Evolutionary conservation across 2,888 invertebrate genomes (phyloP).

Genomic region (Hypercompe scribonia): DNA sequence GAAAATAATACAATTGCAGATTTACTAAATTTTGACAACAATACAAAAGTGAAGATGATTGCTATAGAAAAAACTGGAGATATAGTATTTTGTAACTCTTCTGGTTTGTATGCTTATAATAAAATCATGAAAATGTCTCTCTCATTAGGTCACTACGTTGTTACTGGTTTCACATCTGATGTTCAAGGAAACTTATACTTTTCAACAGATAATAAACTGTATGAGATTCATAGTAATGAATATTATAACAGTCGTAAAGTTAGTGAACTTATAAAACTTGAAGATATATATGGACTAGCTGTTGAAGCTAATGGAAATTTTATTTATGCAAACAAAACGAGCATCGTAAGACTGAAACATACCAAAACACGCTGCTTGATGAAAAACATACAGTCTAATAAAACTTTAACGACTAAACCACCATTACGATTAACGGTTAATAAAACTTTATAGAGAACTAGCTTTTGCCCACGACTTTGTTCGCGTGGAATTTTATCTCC

Average conservation of each 20-base stretch:
- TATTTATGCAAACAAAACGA: slow-evolving; percentile 4
- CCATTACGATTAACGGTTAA: not conserved
- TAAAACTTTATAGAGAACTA: not conserved
- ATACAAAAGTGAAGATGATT: slow-evolving; percentile 10
- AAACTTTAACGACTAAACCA: not conserved
- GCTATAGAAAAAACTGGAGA: slow-evolving; percentile 40
- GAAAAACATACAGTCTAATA: not conserved
- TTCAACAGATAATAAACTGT: not conserved
- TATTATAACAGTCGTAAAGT: not conserved
- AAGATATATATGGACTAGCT: slow-evolving; percentile 47
- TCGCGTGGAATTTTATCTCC: no score
- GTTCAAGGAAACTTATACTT: slow-evolving; percentile 2
- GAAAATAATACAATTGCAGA: slow-evolving; percentile 24
- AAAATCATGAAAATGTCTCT: not conserved
- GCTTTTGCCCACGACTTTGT: no score
- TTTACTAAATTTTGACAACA: not conserved
- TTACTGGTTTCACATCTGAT: slow-evolving; percentile 10
- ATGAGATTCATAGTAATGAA: not conserved
- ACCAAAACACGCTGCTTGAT: slow-evolving; percentile 1
- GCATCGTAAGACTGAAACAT: slow-evolving; percentile 9
- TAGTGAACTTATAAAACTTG: slow-evolving; percentile 23
- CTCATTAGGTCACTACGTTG: not conserved
- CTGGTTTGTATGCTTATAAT: slow-evolving; percentile 4
- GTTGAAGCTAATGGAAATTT: slow-evolving; percentile 50
- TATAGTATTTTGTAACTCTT: slow-evolving; percentile 55